Percentiles rank a stretch among this genome's conserved stretches.
These are phyloP conservation scores for Eupithecia pulchellata DNA, from an alignment of 2,888 invertebrate species.

Conservation along the genomic window DNA sequence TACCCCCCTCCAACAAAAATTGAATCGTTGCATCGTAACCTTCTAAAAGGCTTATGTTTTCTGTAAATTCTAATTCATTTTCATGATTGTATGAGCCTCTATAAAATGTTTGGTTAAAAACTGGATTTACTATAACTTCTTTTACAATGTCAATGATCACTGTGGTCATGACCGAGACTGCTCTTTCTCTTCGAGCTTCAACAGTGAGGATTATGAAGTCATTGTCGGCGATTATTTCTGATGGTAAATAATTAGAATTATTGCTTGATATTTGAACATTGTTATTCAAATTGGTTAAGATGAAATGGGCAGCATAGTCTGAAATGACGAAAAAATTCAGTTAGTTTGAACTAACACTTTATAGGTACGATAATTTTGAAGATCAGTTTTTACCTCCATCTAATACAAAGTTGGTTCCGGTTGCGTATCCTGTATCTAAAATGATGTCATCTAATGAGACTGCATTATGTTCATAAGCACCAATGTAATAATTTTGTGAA, in stretches of 20 bases:
- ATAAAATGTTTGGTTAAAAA: slow-evolving; percentile 60
- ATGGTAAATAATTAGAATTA: slow-evolving; percentile 43
- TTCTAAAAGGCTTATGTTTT: slow-evolving; percentile 51
- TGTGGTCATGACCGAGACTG: slow-evolving; percentile 57
- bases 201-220: slow-evolving; percentile 64
- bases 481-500: slow-evolving; percentile 61
- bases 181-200: slow-evolving; percentile 61
- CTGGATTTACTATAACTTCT: slow-evolving; percentile 49
- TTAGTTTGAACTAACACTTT: not conserved
- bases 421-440: slow-evolving; percentile 58
- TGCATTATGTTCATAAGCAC: slow-evolving; percentile 51
- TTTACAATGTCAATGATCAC: slow-evolving; percentile 58
- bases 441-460: slow-evolving; percentile 55
- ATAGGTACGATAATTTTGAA: not conserved
- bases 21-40: slow-evolving; percentile 60
- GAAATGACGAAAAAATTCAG: slow-evolving; percentile 18
- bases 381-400: slow-evolving; percentile 57
- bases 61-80: slow-evolving; percentile 50
- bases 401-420: slow-evolving; percentile 55
- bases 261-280: slow-evolving; percentile 48
- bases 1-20: slow-evolving; percentile 62
- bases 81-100: slow-evolving; percentile 54
- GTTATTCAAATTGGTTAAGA: slow-evolving; percentile 46
- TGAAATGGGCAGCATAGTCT: slow-evolving; percentile 58
- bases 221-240: slow-evolving; percentile 49